Base-by-base conservation (phyloP, 2,888 invertebrate genomes). In the Furcula furcula region DNA sequence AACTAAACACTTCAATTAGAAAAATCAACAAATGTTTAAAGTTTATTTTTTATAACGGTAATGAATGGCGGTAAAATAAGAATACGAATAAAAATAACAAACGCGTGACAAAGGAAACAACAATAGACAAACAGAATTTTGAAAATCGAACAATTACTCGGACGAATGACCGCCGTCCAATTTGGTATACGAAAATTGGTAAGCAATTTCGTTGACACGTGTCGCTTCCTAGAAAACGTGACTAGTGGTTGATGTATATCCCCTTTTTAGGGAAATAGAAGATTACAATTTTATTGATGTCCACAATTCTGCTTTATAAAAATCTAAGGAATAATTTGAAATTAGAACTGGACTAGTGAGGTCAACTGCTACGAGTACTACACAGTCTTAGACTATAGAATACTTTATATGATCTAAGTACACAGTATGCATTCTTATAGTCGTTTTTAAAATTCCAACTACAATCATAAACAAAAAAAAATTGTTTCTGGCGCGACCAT, bases 191-290 rank as follows among this genome's bases (percentile, higher is more conserved):
- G 36, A 40, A 55, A 53, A 61, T 64, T 64, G 64, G 58, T 56
- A 37, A 58, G 58, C 62, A 73, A 73, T 74, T 70, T 60, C 29
- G 11, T 46, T 47, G 71, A 43, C 76, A 71, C 76, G 76, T 74
- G 75, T 47, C 62, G 31, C 7, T 15, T 4, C 29, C 34, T 31
- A 34, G 34, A 36, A 36, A 53, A 41, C 49, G 41, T 42, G 42
- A 35, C 31, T 19, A 30, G 18, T 20, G 31, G 4, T 19, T 18
- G n/a, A 38, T 46, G 33, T 41, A 30, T 34, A 27, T 7, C 4
- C 37, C 32, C 36, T 33, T 20, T 27, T 19, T 38, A 29, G 14
- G 20, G 35, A 40, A 44, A 51, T 44, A 45, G 10, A 20, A 14
- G 3, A 34, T 23, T 12, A 12, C 11, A 23, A 12, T 12, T 1